Evolutionary conservation across 1,140 invertebrate species (phyloP), one percentile per base, ranked within the genome.

Genomic region (Acromyrmex charruanus): DNA sequence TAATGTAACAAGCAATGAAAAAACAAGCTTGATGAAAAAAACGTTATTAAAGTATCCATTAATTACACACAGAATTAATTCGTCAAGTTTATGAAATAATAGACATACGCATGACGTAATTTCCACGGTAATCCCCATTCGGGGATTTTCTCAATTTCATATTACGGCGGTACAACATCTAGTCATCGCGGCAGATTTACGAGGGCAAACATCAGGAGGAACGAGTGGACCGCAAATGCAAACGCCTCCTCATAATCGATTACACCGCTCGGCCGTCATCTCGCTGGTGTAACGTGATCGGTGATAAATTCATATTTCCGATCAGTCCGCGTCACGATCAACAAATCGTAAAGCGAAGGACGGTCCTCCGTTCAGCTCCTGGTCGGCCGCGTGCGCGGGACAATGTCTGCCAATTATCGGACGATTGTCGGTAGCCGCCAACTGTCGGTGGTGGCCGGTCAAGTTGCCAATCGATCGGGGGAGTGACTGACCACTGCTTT

Each of bases 281-380:
- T 28, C 71, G 91, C 93, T 65, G 90, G 93, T 69, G 93, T 93
- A 93, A 94, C 84, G 55, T 85, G 90, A 94, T 94, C 93, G 86
- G 74, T 58, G 74, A 86, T 87, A 91, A 89, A 85, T 89, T 87
- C 53, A 85, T 87, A 92, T 90, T 91, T 91, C 86, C 85, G 61
- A 88, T 87, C 59, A 55, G 66, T 68, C 39, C n/a, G 35, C 25
- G 80, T 82, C 69, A 88, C 82, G 77, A 44, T 75, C 92, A 95
- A 95, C 95, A 95, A 95, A 95, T 95, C 95, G 95, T 95, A 95
- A 95, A 95, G 92, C 85, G 63, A 88, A 21, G 44, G 21, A 39
- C 65, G 14, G 49, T 69, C 59, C 44, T 35, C 59, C 28, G 49
- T 12, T 39, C 39, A 12, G n/a, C 5, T 39, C 28, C 55, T 44